Evolutionary conservation across 2,113 vertebrate genomes (phyloP).

Genomic region (Thalassarche chlororhynchos): DNA sequence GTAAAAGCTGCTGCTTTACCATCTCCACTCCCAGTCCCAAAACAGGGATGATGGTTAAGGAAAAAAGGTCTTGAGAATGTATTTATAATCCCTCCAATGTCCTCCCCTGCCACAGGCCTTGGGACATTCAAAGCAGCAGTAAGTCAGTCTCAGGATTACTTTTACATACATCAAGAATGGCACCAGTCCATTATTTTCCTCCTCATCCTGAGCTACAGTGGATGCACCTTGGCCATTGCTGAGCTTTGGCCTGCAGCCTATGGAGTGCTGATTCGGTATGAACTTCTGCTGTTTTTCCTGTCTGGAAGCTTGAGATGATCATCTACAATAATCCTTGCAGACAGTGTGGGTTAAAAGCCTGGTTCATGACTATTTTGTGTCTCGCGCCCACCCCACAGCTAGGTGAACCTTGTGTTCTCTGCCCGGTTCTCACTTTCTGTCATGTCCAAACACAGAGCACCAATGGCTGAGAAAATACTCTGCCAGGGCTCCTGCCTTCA

Average conservation of each 20-base stretch:
- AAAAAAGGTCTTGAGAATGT: neutral
- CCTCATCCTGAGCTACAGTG: neutral
- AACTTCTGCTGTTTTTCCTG: neutral
- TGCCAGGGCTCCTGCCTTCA: neutral
- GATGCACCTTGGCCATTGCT: neutral
- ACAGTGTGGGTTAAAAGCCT: neutral
- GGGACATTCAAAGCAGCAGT: neutral
- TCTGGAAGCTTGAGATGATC: neutral
- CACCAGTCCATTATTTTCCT: neutral
- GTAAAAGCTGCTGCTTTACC: neutral
- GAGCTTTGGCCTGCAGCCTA: neutral
- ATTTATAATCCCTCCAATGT: neutral
- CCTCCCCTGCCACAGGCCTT: neutral
- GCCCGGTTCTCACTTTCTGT: neutral
- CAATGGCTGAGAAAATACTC: neutral
- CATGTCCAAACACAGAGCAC: neutral
- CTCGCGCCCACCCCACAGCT: neutral
- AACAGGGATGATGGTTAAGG: neutral
- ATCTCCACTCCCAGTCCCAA: neutral
- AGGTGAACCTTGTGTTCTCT: neutral
- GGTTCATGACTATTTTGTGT: neutral
- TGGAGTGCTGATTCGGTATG: neutral
- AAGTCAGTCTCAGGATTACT: neutral
- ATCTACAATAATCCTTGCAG: neutral
- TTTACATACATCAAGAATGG: neutral